Evolutionary conservation across 2,888 invertebrate genomes (phyloP), one percentile per base, ranked within the genome.

Genomic region (Strigamia maritima): DNA sequence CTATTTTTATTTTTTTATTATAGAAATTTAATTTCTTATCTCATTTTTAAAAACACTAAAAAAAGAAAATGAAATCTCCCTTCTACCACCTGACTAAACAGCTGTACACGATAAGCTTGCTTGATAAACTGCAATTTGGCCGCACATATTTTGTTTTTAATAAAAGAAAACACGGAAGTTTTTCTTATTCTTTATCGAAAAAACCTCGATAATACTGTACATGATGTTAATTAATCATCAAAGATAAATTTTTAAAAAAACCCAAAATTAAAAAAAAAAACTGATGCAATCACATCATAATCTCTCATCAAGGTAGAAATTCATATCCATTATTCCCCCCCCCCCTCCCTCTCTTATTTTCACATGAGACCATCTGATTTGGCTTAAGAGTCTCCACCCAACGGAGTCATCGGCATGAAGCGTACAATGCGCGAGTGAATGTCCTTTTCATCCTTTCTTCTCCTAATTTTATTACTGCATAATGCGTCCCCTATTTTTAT

Each of bases 391-490:
- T 65, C 65, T 65, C 65, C 65, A 65, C 65, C 65, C 65, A 65
- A 14, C 65, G 65, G 28, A 65, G 65, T 65, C 65, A 65, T 65
- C 65, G 28, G 65, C 65, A 65, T 65, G 65, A 65, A 65, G 65
- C 65, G 65, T 65, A 65, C 65, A 65, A 65, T 65, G 65, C 65
- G 28, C 26, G 65, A 65, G 65, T 65, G 65, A 65, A 65, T 65
- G 65, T 65, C 65, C 65, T 65, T 65, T 28, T 26, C 26, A 26
- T 65, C 65, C 65, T 65, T 65, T 65, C 26, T 26, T 65, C 16
- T 14, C 26, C 16, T 65, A 26, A 65, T 65, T 65, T 65, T 65
- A 65, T 65, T 65, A 26, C 65, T 65, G 3, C 65, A 26, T 26
- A 28, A 65, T 65, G 12, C 65, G 65, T 65, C 26, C 24, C 24